Conservation (phyloP, 2,113 vertebrate species). For the Amazona vittata region DNA sequence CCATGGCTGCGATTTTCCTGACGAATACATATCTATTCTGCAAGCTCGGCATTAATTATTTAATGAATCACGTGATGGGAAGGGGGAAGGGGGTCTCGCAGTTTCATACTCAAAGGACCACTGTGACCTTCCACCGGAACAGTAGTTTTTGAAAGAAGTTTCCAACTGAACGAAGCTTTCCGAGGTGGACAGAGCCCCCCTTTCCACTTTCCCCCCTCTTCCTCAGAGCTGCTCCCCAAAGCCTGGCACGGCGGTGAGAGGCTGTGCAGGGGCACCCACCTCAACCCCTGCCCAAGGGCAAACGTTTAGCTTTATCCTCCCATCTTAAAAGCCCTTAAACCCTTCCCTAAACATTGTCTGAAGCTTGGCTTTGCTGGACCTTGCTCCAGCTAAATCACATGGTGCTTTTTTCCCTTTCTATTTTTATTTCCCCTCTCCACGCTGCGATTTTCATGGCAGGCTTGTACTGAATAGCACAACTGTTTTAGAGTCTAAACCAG, state of each 20-base stretch:
- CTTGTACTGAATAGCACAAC: neutral
- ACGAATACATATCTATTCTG: slow-evolving; percentile 98
- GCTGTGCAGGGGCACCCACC: neutral
- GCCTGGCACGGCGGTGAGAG: neutral
- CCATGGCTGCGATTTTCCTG: slow-evolving; percentile 90
- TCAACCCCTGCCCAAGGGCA: fast-evolving
- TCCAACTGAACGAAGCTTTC: neutral
- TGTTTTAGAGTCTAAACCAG: neutral
- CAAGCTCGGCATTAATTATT: slow-evolving; percentile 99
- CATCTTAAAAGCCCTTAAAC: neutral
- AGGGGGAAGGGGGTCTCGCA: slow-evolving; percentile 84
- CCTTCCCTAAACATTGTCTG: neutral
- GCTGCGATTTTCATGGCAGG: neutral
- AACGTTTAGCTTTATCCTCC: neutral
- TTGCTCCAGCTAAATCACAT: neutral
- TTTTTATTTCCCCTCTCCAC: too few species aligned
- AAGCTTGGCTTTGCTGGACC: neutral
- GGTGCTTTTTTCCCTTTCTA: fast-evolving
- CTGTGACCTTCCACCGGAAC: slow-evolving; percentile 87
- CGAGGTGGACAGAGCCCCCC: neutral
- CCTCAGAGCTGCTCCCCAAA: neutral
- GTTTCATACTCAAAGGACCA: slow-evolving; percentile 84
- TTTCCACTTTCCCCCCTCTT: neutral
- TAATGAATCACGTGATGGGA: slow-evolving; percentile 94
- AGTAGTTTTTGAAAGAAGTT: slow-evolving; percentile 56